Evolutionary conservation across 2,113 vertebrate genomes (phyloP), one percentile per base, ranked within the genome.

Genomic region (Stigmatopora nigra): DNA sequence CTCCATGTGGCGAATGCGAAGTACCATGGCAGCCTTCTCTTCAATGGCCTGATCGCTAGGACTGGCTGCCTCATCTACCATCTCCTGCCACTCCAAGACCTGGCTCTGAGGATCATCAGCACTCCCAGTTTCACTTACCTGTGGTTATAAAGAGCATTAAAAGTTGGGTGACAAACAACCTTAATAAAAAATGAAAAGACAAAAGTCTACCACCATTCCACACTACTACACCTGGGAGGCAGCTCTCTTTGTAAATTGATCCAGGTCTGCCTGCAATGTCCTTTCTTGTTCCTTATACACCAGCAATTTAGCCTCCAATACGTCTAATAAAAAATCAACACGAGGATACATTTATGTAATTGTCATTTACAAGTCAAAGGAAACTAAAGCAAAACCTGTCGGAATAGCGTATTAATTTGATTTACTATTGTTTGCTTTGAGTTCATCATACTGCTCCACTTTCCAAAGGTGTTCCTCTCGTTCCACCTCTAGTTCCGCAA

Each of bases 71-170:
- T 93, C 93, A 0, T 89, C 64, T 0, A 90, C 87, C 65, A 87
- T 92, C 62, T 94, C 94, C 81, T 93, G 93, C 94, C 94, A 96
- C 78, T 96, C 94, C 82, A 96, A 78, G 25, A 94, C 90, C 60
- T 91, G 91, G 76, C 85, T 92, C 83, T 93, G 92, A 25, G 92
- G 56, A 59, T 96, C 94, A 31, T 96, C 94, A 6, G 86, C 87
- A 0, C 93, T 95, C 58, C 92, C 93, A 0, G 93, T 93, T 84
- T 96, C 94, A n/a, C 94, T 94, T 7, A 92, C 89, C 92, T 95
- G 78, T 0, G 36, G 31, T 25, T 19, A 20, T 35, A 12, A 1
- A 16, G 36, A 46, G 19, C 10, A 7, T 7, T 12, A 14, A 7
- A 16, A 38, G 16, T 60, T 11, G 48, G 38, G 31, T 47, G 9